phyloP scores from a whole-genome alignment of 2,113 vertebrate genomes.

The Chascanopsetta lugubris region DNA sequence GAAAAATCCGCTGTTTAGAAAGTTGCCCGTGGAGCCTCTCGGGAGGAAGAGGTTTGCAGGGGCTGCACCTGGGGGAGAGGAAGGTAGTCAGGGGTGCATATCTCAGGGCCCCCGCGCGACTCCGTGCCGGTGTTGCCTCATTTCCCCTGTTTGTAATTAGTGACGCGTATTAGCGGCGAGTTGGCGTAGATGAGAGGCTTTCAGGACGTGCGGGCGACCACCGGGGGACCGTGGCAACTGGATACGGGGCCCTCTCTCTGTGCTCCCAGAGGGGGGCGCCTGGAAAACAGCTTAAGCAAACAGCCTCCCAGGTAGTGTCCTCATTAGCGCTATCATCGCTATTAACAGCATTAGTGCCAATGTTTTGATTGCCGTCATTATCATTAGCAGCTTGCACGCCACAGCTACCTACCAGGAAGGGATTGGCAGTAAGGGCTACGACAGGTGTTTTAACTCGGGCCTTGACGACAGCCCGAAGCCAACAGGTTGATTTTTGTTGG shows the following conservation, averaged over 20 bases:
- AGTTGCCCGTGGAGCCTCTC: slow-evolving; percentile 33
- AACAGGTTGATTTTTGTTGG: too few species aligned
- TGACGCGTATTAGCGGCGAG: slow-evolving; percentile 63
- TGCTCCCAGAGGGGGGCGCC: slow-evolving; percentile 58
- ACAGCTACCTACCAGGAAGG: slow-evolving; percentile 49
- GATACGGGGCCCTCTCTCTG: slow-evolving; percentile 54
- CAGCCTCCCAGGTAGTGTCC: slow-evolving; percentile 75
- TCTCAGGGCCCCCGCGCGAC: slow-evolving; percentile 29
- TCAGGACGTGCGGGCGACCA: slow-evolving; percentile 56
- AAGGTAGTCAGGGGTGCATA: slow-evolving; percentile 22
- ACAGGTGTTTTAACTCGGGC: slow-evolving; percentile 61
- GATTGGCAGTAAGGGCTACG: slow-evolving; percentile 48
- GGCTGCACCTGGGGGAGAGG: slow-evolving; percentile 12
- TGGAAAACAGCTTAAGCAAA: slow-evolving; percentile 77
- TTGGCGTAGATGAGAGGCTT: slow-evolving; percentile 57
- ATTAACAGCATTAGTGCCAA: slow-evolving; percentile 70
- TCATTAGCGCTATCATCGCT: slow-evolving; percentile 70
- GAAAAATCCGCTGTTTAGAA: slow-evolving; percentile 49
- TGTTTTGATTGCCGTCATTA: slow-evolving; percentile 76
- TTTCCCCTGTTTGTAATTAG: slow-evolving; percentile 80
- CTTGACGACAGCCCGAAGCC: slow-evolving; percentile 37
- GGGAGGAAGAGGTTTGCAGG: slow-evolving; percentile 27
- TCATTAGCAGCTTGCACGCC: slow-evolving; percentile 63
- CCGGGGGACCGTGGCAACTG: slow-evolving; percentile 48
- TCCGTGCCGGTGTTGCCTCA: slow-evolving; percentile 50